A percentile compares a stretch with the other conserved stretches of the same genome.
Conservation (phyloP, 2,888 invertebrate genomes). For the Pseudococcus longispinus region DNA sequence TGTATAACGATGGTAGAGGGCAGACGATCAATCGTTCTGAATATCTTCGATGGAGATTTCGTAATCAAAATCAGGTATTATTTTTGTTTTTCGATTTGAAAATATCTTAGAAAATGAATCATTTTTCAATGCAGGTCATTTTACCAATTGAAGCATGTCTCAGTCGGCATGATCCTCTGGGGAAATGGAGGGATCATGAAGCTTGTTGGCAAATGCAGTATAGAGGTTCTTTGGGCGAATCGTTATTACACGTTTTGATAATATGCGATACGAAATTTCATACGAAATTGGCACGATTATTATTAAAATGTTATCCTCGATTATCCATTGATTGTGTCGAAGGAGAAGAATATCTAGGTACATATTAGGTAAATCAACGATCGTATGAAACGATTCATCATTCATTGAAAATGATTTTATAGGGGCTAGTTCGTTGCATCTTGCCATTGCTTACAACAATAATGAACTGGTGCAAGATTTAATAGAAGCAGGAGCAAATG, state of each 20-base stretch:
- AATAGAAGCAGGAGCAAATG: slow-evolving; percentile 89
- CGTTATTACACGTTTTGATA: slow-evolving; percentile 90
- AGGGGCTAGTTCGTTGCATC: slow-evolving; percentile 92
- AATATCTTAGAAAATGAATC: not conserved
- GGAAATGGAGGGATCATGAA: slow-evolving; percentile 87
- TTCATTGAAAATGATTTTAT: slow-evolving; percentile 50
- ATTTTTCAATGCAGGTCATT: slow-evolving; percentile 67
- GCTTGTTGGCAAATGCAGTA: slow-evolving; percentile 99
- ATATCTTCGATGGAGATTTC: slow-evolving; percentile 87
- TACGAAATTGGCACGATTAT: slow-evolving; percentile 83
- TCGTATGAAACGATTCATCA: slow-evolving; percentile 57
- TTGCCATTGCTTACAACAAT: slow-evolving; percentile 96
- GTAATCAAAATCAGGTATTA: slow-evolving; percentile 78
- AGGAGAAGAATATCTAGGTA: slow-evolving; percentile 94
- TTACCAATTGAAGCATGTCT: slow-evolving; percentile 86
- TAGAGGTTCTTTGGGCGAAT: slow-evolving; percentile 93
- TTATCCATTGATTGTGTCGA: slow-evolving; percentile 93
- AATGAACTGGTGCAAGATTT: slow-evolving; percentile 93
- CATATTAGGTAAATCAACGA: not conserved
- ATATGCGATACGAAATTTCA: slow-evolving; percentile 85
- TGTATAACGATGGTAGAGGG: slow-evolving; percentile 86
- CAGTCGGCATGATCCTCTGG: slow-evolving; percentile 84
- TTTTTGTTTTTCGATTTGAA: not conserved
- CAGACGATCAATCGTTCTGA: slow-evolving; percentile 86
- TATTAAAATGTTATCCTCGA: slow-evolving; percentile 90